Percentiles rank a stretch among this genome's conserved stretches.
Evolutionary conservation across 2,113 vertebrate genomes (phyloP).

Genomic region (Nanorana parkeri): DNA sequence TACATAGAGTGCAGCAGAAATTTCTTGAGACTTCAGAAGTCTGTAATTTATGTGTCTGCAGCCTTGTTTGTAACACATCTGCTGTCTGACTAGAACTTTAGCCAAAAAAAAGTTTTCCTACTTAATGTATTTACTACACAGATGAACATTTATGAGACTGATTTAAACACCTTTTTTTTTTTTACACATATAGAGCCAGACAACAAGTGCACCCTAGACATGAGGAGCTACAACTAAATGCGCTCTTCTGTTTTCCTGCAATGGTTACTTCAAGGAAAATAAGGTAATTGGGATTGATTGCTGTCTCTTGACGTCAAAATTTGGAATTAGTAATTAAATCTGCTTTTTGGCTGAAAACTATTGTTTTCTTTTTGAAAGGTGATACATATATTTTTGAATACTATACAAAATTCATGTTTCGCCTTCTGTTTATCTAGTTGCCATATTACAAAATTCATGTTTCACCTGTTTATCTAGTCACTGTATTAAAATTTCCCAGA

Average conservation of each 20-base stretch:
- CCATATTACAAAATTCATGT: no score
- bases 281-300: constrained; percentile 33
- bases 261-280: constrained; percentile 43
- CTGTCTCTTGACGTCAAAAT: constrained; percentile 50
- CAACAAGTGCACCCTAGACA: constrained; percentile 35
- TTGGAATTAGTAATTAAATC: constrained; percentile 24
- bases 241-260: constrained; percentile 27
- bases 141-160: constrained; percentile 41
- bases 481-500: no score
- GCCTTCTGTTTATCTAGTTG: no score
- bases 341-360: constrained; percentile 40
- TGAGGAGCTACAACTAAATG: constrained; percentile 13
- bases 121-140: constrained; percentile 47
- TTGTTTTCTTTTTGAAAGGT: constrained; percentile 14
- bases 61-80: constrained; percentile 50
- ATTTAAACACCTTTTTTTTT: constrained; percentile 39
- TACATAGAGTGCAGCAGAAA: constrained; percentile 26
- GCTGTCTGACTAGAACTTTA: constrained; percentile 43
- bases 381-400: not conserved
- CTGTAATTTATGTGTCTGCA: constrained; percentile 55
- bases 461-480: no score
- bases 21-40: constrained; percentile 38
- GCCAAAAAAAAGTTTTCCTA: constrained; percentile 25
- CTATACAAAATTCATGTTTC: not conserved
- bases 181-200: constrained; percentile 34